Evolutionary conservation across 2,888 invertebrate genomes (phyloP).

Genomic region (Oscheius sp.): DNA sequence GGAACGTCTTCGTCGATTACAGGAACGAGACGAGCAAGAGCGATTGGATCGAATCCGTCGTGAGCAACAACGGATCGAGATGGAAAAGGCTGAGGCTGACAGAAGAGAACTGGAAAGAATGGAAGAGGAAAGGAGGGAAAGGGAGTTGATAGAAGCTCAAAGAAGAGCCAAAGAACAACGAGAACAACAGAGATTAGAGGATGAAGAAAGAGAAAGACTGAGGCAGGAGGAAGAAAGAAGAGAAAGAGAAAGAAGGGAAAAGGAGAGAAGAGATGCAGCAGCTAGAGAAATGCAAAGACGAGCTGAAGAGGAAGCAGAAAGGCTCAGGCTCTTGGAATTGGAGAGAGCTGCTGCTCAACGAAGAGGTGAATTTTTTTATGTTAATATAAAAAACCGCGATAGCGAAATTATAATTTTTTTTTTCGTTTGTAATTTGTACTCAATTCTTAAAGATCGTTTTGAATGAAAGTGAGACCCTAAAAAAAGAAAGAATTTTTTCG

Average conservation of each 20-base stretch:
- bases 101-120: constrained; percentile 51
- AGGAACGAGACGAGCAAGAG: constrained; percentile 61
- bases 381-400: no score
- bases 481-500: no score
- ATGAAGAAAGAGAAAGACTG: constrained; percentile 56
- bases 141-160: constrained; percentile 63
- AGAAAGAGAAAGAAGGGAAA: constrained; percentile 60
- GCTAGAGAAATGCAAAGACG: constrained; percentile 61
- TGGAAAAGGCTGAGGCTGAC: constrained; percentile 57
- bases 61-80: constrained; percentile 65
- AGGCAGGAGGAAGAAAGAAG: constrained; percentile 63
- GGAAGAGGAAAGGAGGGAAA: constrained; percentile 57
- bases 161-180: constrained; percentile 51
- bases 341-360: constrained; percentile 50
- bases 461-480: no score
- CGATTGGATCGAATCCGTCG: constrained; percentile 62
- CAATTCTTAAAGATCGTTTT: no score
- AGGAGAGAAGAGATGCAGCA: constrained; percentile 58
- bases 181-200: constrained; percentile 47
- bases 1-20: constrained; percentile 54
- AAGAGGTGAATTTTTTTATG: no score
- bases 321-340: constrained; percentile 54
- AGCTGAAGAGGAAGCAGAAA: constrained; percentile 62
- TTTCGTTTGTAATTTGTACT: no score
- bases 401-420: no score